Evolutionary conservation across 2,797 vertebrate species (phyloP), one percentile per base, ranked within the genome.

Genomic region (Sandelia bainsii): DNA sequence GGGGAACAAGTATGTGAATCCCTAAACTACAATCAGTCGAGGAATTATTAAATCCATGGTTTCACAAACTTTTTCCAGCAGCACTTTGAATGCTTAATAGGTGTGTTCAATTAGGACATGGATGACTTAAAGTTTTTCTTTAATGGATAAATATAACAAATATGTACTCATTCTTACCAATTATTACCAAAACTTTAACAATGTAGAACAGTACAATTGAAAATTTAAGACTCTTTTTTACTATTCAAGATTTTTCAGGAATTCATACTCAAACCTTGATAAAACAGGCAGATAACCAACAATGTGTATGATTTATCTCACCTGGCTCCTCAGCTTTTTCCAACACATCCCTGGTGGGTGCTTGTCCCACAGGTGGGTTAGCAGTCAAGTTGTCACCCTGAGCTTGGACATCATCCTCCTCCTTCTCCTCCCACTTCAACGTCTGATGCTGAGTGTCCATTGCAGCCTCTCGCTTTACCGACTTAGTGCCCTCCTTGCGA

Each of bases 281-380:
- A 10, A 4, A 59, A 39, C 53, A 53, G 17, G 17, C 25, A 64
- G 23, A 6, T 37, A 39, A 62, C 19, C 37, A 25, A 52, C 2
- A 32, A 14, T 48, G n/a, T 32, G 10, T 10, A 17, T 22, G 51
- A 10, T 2, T 46, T 1, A 9, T 54, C 76, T 89, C 72, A 92
- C 89, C 86, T 62, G 92, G 60, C 23, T 81, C 90, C 50, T 93
- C 92, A 4, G 66, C 29, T 69, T 90, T 93, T 42, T 93, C 91
- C 65, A 79, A 67, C 19, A 73, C 17, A 6, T 94, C 93, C 54
- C 75, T 84, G 49, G 37, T 83, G 6, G 73, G 73, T 46, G 73
- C 53, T 59, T 76, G 87, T 3, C 57, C 63, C 34, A 78, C 70
- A 13, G 89, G 78, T 8, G 90, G 75, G 13, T 83, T n/a, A 10